Percentiles rank a stretch among this genome's conserved stretches.
Conservation (phyloP, 2,888 invertebrate species). For the Tyria jacobaeae region DNA sequence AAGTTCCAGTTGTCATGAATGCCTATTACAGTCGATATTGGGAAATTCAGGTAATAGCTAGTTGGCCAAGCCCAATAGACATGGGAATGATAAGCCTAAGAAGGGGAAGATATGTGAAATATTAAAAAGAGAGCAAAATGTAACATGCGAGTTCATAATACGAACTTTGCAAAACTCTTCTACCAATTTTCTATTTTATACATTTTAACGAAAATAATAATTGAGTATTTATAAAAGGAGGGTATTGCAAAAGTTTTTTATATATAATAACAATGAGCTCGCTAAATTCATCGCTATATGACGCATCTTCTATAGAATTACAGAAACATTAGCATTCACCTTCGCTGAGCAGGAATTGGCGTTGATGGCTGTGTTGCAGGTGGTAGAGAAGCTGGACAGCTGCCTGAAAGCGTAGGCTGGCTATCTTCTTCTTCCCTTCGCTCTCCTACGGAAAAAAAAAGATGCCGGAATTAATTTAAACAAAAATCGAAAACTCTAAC, state of each 20-base stretch:
- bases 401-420: slow-evolving; percentile 71
- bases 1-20: too few species aligned
- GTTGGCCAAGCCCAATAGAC: too few species aligned
- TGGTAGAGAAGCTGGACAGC: slow-evolving; percentile 79
- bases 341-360: slow-evolving; percentile 83
- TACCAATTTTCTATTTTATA: too few species aligned
- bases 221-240: too few species aligned
- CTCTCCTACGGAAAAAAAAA: slow-evolving; percentile 65
- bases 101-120: too few species aligned
- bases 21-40: too few species aligned
- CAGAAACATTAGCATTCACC: slow-evolving; percentile 57
- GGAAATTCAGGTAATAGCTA: too few species aligned
- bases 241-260: too few species aligned
- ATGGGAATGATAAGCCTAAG: too few species aligned
- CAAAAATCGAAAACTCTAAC: background rate
- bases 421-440: slow-evolving; percentile 69
- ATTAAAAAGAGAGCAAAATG: background rate
- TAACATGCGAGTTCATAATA: background rate
- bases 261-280: background rate
- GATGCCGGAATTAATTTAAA: background rate
- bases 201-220: too few species aligned
- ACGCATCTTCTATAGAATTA: background rate
- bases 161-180: background rate
- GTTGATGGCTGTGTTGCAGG: slow-evolving; percentile 74
- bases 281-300: too few species aligned